Conservation (phyloP, 2,113 vertebrate species). For the Aegotheles bennettii region DNA sequence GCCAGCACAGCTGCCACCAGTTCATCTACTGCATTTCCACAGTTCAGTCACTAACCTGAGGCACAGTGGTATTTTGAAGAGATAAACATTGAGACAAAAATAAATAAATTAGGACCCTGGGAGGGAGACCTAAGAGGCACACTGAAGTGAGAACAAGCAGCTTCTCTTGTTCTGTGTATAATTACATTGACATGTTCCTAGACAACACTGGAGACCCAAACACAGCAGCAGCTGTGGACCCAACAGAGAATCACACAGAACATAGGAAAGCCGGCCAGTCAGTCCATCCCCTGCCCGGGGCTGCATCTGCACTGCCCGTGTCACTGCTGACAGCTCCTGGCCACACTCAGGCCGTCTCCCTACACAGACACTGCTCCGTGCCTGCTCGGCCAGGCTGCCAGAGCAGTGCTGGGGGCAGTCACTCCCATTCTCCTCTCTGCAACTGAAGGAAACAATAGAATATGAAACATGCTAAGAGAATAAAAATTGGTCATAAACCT, state of each 20-base stretch:
- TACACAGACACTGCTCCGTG: accelerated
- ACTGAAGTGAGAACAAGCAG: neutral
- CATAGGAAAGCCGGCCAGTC: neutral
- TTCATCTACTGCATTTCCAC: neutral
- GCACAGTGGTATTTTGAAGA: neutral
- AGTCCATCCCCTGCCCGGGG: neutral
- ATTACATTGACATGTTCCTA: constrained; percentile 44
- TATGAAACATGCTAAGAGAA: neutral
- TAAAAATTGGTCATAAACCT: neutral
- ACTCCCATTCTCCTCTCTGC: neutral
- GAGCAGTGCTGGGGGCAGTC: neutral
- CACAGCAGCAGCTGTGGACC: constrained; percentile 16
- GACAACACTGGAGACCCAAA: neutral
- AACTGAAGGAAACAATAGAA: neutral
- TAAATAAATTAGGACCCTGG: neutral
- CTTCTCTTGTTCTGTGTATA: neutral
- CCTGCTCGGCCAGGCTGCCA: neutral
- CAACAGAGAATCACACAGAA: accelerated
- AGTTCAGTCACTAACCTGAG: neutral
- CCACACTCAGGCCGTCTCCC: accelerated
- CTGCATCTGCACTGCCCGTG: neutral
- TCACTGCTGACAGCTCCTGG: neutral
- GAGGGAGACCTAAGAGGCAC: constrained; percentile 22
- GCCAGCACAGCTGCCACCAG: neutral
- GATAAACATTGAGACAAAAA: constrained; percentile 16